Percentiles rank a stretch among this genome's conserved stretches.
These are phyloP conservation scores for Prolemur simus DNA, from an alignment of 2,113 vertebrate genomes.

Conservation along the genomic window DNA sequence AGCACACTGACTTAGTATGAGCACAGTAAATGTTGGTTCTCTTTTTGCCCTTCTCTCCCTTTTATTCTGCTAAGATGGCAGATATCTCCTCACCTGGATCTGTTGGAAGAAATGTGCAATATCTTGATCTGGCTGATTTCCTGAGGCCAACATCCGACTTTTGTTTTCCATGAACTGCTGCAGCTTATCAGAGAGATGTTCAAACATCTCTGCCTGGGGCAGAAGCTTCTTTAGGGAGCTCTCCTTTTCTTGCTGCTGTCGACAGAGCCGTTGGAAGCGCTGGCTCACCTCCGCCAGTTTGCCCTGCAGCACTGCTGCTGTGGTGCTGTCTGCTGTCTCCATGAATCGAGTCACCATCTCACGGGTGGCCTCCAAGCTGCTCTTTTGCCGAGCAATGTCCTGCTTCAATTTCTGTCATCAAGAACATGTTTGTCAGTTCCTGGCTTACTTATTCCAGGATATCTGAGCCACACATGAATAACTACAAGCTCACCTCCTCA, in stretches of 20 bases:
- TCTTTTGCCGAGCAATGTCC: constrained; percentile 93
- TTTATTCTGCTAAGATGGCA: neutral
- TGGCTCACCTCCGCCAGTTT: constrained; percentile 87
- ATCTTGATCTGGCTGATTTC: constrained; percentile 91
- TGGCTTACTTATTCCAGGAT: constrained; percentile 19
- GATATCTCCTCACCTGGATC: constrained; percentile 88
- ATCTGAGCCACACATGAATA: neutral
- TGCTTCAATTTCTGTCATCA: constrained; percentile 93
- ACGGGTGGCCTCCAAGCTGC: constrained; percentile 93
- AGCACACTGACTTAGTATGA: neutral
- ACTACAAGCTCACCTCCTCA: neutral
- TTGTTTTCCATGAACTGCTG: constrained; percentile 89
- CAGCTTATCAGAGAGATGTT: constrained; percentile 90
- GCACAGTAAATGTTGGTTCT: neutral
- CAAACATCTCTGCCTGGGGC: constrained; percentile 92
- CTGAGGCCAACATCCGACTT: constrained; percentile 86
- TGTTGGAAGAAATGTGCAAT: constrained; percentile 93
- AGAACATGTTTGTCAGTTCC: constrained; percentile 39
- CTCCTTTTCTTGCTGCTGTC: constrained; percentile 88
- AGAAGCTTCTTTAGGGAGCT: constrained; percentile 88
- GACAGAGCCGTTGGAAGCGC: constrained; percentile 87
- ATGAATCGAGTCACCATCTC: constrained; percentile 92
- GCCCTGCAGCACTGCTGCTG: constrained; percentile 88
- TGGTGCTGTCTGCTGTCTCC: constrained; percentile 88
- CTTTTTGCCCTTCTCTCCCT: neutral